Base-by-base conservation (phyloP, 2,797 vertebrate species). In the Remorina albescens region DNA sequence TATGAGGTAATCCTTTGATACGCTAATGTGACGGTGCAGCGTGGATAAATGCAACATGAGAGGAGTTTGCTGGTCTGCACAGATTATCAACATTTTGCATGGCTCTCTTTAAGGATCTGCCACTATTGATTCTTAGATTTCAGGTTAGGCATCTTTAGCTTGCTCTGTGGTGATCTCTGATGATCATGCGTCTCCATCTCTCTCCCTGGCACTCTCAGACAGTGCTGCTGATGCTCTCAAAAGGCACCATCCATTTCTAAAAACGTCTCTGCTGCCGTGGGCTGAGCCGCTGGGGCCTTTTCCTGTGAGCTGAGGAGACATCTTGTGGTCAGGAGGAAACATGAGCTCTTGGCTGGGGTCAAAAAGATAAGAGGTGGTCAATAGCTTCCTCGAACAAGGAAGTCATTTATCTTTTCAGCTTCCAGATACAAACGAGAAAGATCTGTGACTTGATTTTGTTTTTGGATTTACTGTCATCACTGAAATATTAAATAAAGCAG, bases 311-410 rank as follows among this genome's bases (percentile, higher is more conserved):
- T 76, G 55, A 91, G 63, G 86, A 90, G 89, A 90, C 91, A 90
- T 91, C 86, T 91, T 87, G 90, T 91, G 89, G 90, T n/a, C 66
- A 73, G 56, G 67, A 73, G 64, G 85, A 84, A 85, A 80, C 70
- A 76, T 32, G 32, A 1, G 54, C 26, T n/a, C 0, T 8, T 58
- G 59, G 67, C 42, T 63, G 68, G 88, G 87, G 89, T 90, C 86
- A 86, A 59, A 67, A 25, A 77, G 81, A 88, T 88, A 76, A 86
- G 77, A 80, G 4, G 2, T 39, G 77, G 51, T 70, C 70, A 62
- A 67, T 47, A 34, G 28, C 13, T 4, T 79, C 71, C 58, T 56
- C 12, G 7, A 28, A 68, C 19, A 47, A 59, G 74, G 53, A 82
- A 64, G 47, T 8, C 8, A 11, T 85, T 80, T 56, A 66, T 80